Conservation (phyloP, 2,888 invertebrate species). For the Xestia sexstrigata region DNA sequence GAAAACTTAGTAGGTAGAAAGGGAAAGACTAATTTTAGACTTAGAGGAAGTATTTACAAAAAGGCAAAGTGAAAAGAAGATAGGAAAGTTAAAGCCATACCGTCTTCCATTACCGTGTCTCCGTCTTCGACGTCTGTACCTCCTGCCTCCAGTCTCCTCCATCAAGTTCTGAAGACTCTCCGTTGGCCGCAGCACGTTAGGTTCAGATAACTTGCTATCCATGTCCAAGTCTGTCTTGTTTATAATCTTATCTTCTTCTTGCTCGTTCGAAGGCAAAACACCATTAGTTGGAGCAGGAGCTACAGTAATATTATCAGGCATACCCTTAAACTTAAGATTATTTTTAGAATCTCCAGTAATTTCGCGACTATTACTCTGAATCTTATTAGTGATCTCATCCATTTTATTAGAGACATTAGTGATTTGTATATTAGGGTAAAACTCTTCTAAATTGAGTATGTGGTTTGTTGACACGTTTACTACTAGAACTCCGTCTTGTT, state of each 20-base stretch:
- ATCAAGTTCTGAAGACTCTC: constrained; percentile 84
- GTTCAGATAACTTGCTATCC: constrained; percentile 73
- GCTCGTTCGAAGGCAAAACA: constrained; percentile 82
- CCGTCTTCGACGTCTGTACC: constrained; percentile 77
- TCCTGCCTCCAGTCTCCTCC: constrained; percentile 75
- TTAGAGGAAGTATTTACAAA: background rate
- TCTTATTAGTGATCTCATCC: constrained; percentile 89
- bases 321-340: constrained; percentile 84
- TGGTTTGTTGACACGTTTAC: constrained; percentile 87
- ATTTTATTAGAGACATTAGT: constrained; percentile 84
- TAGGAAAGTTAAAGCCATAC: constrained; percentile 72
- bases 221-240: constrained; percentile 77
- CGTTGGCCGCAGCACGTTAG: constrained; percentile 83
- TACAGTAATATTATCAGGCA: constrained; percentile 86
- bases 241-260: constrained; percentile 79
- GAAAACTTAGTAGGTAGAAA: background rate
- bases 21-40: too few species aligned
- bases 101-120: constrained; percentile 86
- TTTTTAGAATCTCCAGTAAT: constrained; percentile 89
- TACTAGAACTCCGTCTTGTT: constrained; percentile 88
- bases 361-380: constrained; percentile 90
- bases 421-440: constrained; percentile 84
- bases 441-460: constrained; percentile 86
- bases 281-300: constrained; percentile 88
- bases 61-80: constrained; percentile 33